Conservation (phyloP, 2,888 invertebrate genomes). For the Epinotia brunnichana region DNA sequence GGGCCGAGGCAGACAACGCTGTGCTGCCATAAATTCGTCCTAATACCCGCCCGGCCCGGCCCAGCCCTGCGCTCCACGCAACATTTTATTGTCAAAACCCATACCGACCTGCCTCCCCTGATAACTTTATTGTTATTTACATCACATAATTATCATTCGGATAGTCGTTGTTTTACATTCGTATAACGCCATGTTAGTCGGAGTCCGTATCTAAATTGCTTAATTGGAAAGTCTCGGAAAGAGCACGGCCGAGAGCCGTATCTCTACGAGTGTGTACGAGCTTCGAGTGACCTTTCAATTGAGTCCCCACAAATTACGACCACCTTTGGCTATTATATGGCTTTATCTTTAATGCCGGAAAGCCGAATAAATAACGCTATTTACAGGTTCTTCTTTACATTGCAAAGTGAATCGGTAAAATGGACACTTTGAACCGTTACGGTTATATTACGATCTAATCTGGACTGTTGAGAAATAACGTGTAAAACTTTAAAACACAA, state of each 20-base stretch:
- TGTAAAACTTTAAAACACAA: slow-evolving; percentile 17
- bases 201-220: slow-evolving; percentile 81
- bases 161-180: slow-evolving; percentile 81
- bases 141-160: slow-evolving; percentile 79
- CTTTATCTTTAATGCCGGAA: slow-evolving; percentile 66
- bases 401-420: slow-evolving; percentile 60
- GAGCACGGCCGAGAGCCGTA: slow-evolving; percentile 64
- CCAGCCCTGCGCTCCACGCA: slow-evolving; percentile 60
- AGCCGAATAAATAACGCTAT: slow-evolving; percentile 63
- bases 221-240: slow-evolving; percentile 79
- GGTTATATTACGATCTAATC: slow-evolving; percentile 54
- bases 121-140: slow-evolving; percentile 84
- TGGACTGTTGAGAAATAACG: slow-evolving; percentile 51
- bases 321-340: slow-evolving; percentile 60
- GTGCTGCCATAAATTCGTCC: slow-evolving; percentile 73
- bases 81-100: slow-evolving; percentile 82
- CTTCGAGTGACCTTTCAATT: slow-evolving; percentile 68
- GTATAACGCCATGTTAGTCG: slow-evolving; percentile 74
- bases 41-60: slow-evolving; percentile 65
- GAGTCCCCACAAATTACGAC: slow-evolving; percentile 61
- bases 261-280: slow-evolving; percentile 66
- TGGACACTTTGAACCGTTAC: slow-evolving; percentile 57
- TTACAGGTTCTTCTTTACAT: slow-evolving; percentile 63
- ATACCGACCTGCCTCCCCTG: slow-evolving; percentile 73
- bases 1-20: slow-evolving; percentile 49